These are phyloP conservation scores for Manis crassicaudata DNA, from an alignment of 2,797 vertebrate species.

Conservation along the genomic window DNA sequence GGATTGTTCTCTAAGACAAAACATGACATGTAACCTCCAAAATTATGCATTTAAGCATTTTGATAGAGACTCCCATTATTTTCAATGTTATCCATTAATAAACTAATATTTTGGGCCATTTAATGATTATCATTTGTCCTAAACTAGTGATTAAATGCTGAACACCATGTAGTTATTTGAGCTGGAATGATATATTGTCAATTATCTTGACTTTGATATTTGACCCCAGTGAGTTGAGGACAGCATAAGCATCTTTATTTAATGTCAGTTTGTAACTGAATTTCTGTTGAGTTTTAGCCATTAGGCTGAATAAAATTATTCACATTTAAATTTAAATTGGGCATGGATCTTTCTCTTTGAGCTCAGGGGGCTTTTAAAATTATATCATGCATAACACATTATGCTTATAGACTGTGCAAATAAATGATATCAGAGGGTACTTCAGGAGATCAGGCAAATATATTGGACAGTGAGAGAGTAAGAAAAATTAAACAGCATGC, in stretches of 20 bases:
- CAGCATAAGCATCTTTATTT: constrained; percentile 52
- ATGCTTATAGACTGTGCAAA: constrained; percentile 57
- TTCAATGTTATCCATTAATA: constrained; percentile 30
- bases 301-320: constrained; percentile 59
- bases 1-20: neutral
- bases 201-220: constrained; percentile 70
- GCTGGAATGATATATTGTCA: constrained; percentile 20
- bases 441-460: constrained; percentile 52
- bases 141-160: constrained; percentile 54
- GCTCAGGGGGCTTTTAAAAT: constrained; percentile 62
- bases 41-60: neutral
- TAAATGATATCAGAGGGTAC: constrained; percentile 46
- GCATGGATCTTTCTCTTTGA: constrained; percentile 58
- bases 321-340: constrained; percentile 68
- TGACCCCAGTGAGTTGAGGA: constrained; percentile 43
- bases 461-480: neutral
- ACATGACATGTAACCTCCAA: neutral
- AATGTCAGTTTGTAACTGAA: constrained; percentile 45
- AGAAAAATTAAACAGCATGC: neutral
- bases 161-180: constrained; percentile 38
- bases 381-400: constrained; percentile 57
- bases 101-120: constrained; percentile 48
- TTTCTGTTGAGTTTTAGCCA: constrained; percentile 54
- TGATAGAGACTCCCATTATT: neutral
- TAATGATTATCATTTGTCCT: constrained; percentile 36